A percentile compares a stretch with the other conserved stretches of the same genome.
phyloP scores from a whole-genome alignment of 1,140 invertebrate species.

The Leptinotarsa texana region DNA sequence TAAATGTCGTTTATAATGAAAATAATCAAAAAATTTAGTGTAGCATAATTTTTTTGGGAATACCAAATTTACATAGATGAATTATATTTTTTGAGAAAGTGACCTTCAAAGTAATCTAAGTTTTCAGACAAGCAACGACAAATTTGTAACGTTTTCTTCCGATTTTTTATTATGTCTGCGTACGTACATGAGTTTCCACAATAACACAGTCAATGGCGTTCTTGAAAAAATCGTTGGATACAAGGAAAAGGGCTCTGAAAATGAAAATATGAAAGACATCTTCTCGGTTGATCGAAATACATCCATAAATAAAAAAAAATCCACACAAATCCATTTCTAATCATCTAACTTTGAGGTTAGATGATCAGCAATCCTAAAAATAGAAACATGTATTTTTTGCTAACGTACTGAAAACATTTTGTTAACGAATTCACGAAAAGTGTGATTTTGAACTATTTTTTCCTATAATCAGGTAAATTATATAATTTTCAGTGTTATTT shows the following conservation, averaged over 20 bases:
- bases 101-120: constrained; percentile 6
- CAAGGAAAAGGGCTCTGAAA: not conserved
- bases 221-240: not conserved
- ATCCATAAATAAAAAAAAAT: too few species aligned
- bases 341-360: too few species aligned
- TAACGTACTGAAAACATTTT: too few species aligned
- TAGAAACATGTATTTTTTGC: too few species aligned
- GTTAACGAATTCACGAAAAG: too few species aligned
- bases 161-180: not conserved
- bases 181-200: constrained; percentile 2
- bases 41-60: not conserved
- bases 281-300: too few species aligned
- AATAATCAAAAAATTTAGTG: not conserved
- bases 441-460: too few species aligned
- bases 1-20: constrained; percentile 4
- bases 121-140: constrained; percentile 2
- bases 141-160: not conserved
- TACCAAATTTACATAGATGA: constrained; percentile 6
- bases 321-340: too few species aligned
- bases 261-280: too few species aligned
- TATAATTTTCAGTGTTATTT: too few species aligned
- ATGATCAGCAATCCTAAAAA: too few species aligned
- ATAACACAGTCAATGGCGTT: not conserved
- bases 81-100: constrained; percentile 9
- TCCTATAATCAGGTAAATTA: too few species aligned